Base-by-base conservation (phyloP, 2,888 invertebrate genomes). In the Epirrhoe alternata region DNA sequence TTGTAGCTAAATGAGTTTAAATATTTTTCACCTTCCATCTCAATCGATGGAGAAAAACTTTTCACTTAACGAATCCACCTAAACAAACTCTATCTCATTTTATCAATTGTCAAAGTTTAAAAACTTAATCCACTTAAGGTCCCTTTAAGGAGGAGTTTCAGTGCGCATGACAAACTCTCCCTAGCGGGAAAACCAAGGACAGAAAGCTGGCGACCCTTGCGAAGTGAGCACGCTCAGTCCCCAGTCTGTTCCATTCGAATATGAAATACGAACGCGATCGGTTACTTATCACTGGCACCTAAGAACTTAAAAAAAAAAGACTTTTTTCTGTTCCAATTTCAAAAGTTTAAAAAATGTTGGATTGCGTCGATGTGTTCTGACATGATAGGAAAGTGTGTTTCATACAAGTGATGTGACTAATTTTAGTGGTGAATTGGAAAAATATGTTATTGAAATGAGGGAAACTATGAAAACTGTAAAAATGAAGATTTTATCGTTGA, bases 31-130 rank as follows among this genome's bases (percentile, higher is more conserved):
- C 47, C 30, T 51, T 51, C 31, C 80, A 72, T 60, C 33, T 58
- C 49, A 45, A 51, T 60, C 14, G n/a, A 17, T 31, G 33, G 17
- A 31, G 42, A 57, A 53, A 56, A 87, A 90, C 89, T 90, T 90
- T 88, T 84, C 81, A 87, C 88, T 91, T 85, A 87, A 84, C 81
- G 81, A 84, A 77, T 86, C 79, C 79, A 82, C 85, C 86, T 86
- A 86, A 87, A 86, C 85, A 88, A 89, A 89, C 85, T 87, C 86
- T 83, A 86, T 89, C 86, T 86, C 86, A 86, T 91, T 90, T 89
- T 87, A 92, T 88, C 89, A 90, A 91, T 92, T 90, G 89, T 90
- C 87, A 86, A 92, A 92, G 89, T 92, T 92, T 90, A 89, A 91
- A 92, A 92, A 91, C 90, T 92, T 90, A 92, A 92, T 92, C 90